Evolutionary conservation across 92 coral and sea anemone species (phyloP).

Genomic region (Zoanthus sociatus): DNA sequence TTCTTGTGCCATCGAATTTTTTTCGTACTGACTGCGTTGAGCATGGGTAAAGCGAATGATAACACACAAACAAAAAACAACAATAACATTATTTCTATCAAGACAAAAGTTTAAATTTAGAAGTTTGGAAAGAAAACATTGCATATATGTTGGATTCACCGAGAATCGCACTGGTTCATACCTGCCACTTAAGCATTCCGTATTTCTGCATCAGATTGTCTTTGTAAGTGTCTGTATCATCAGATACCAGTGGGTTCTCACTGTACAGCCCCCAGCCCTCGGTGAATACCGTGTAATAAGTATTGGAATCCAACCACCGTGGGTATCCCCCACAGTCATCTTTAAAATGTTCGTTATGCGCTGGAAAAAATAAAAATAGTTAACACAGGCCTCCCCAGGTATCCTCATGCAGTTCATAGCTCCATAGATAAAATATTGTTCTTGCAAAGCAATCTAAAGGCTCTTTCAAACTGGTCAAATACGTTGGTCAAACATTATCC

Average conservation of each 20-base stretch:
- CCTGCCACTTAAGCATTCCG: slow-evolving; percentile 96
- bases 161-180: slow-evolving; percentile 27
- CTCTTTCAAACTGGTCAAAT: too few relatives aligned
- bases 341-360: slow-evolving; percentile 71
- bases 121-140: not conserved
- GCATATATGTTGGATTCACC: not conserved
- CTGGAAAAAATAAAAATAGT: slow-evolving; percentile 35
- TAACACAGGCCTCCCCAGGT: not conserved
- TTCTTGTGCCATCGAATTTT: not conserved
- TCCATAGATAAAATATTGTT: not conserved
- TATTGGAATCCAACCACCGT: slow-evolving; percentile 67
- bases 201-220: slow-evolving; percentile 70
- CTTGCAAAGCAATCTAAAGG: not conserved
- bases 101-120: too few relatives aligned
- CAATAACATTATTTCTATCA: too few relatives aligned
- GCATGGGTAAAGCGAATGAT: too few relatives aligned
- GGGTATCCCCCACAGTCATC: slow-evolving; percentile 86
- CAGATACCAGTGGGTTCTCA: slow-evolving; percentile 78
- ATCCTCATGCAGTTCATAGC: not conserved
- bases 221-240: slow-evolving; percentile 75
- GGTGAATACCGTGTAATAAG: slow-evolving; percentile 79
- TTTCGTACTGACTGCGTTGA: not conserved
- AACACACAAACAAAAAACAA: too few relatives aligned
- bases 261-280: slow-evolving; percentile 92
- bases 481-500: too few relatives aligned